Percentiles rank a stretch among this genome's conserved stretches.
Conservation (phyloP, 2,113 vertebrate species). For the Oreochromis niloticus region DNA sequence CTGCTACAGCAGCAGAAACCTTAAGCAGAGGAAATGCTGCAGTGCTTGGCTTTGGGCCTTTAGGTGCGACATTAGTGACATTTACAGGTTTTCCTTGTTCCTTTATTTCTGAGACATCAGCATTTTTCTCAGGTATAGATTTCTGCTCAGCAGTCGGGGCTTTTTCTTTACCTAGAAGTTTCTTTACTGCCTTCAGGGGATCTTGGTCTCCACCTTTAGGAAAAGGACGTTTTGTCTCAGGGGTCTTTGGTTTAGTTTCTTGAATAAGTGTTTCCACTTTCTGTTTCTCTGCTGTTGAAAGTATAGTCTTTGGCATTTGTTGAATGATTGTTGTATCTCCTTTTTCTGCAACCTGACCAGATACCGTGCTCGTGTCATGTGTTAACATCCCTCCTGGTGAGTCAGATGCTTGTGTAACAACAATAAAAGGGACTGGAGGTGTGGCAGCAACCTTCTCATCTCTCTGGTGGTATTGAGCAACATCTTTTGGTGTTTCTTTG, state of each 20-base stretch:
- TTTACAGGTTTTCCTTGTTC: conserved; percentile 11
- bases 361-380: neutral
- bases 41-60: neutral
- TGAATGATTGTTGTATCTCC: neutral
- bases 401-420: conserved; percentile 45
- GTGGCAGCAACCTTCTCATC: neutral
- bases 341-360: conserved; percentile 6
- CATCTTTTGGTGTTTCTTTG: conserved; percentile 18
- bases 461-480: neutral
- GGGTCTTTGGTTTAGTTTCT: conserved; percentile 36
- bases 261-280: conserved; percentile 3
- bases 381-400: neutral
- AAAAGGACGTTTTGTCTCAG: conserved; percentile 21
- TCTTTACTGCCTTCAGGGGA: conserved; percentile 35
- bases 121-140: neutral
- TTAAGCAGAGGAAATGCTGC: neutral
- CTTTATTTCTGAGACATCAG: neutral
- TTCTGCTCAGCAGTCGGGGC: neutral
- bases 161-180: conserved; percentile 49
- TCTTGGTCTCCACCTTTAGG: conserved; percentile 7
- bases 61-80: neutral
- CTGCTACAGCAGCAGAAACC: neutral
- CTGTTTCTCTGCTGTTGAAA: conserved; percentile 7
- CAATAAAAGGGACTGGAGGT: conserved; percentile 21
- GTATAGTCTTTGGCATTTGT: conserved; percentile 26